Evolutionary conservation across 2,797 vertebrate species (phyloP), one percentile per base, ranked within the genome.

Genomic region (Chaenodraco wilsoni): DNA sequence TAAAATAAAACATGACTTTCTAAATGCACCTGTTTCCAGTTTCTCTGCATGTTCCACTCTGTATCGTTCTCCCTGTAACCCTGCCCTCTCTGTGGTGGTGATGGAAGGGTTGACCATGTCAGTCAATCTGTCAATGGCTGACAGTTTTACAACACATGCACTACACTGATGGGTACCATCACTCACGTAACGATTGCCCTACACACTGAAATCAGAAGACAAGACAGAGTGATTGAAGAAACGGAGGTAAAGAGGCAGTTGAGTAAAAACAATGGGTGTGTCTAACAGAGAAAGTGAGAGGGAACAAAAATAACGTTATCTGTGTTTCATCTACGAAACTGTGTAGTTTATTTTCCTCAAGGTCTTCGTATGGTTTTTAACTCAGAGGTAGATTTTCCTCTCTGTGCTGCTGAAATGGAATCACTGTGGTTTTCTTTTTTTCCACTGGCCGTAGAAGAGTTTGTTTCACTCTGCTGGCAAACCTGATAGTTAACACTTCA

Each of bases 141-240:
- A 95, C 92, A 94, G 93, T 94, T 93, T 93, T 94, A 96, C 95
- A 95, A 92, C 94, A 94, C 92, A 91, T 92, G 94, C 95, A 95
- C 93, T 92, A 94, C 84, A 88, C 88, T 91, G 94, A 94, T 89
- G 87, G 93, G 90, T 77, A 61, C 90, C 93, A 94, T 91, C 94
- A 93, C 92, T 96, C 95, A 95, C 59, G 52, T 84, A 88, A 89
- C 73, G 84, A 91, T 86, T 83, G 79, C 72, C 84, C 73, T 88
- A 84, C 78, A 64, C 77, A 45, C 78, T 80, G 59, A 89, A 86
- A 88, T 87, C 80, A 82, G 76, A 87, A 87, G 81, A 84, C 65
- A 37, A 82, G 74, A 89, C 84, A 83, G 87, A 93, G 91, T 78
- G 90, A 62, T 50, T 67, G 74, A 79, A 70, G 70, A 63, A 61